phyloP scores from a whole-genome alignment of 2,888 invertebrate genomes.

The Leucophenga montana region DNA sequence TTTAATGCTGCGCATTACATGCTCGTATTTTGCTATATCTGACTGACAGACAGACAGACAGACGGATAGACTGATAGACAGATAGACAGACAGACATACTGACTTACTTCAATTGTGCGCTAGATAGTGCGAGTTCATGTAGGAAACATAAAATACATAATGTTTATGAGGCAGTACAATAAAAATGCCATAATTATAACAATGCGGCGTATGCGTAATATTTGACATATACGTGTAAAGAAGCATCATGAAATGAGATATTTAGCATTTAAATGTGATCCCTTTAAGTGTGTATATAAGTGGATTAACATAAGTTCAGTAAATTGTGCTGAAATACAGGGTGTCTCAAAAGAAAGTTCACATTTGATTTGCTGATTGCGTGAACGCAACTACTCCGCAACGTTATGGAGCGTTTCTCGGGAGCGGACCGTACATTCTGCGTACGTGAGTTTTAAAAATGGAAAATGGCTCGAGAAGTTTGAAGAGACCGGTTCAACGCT shows the following conservation, averaged over 20 bases:
- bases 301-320: background rate
- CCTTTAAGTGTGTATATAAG: background rate
- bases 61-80: slow-evolving; percentile 1
- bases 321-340: background rate
- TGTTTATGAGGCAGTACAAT: background rate
- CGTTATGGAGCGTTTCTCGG: too few relatives aligned
- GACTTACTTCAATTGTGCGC: background rate
- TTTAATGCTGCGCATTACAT: too few relatives aligned
- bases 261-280: background rate
- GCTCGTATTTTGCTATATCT: background rate
- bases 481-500: too few relatives aligned
- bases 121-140: background rate
- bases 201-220: slow-evolving; percentile 14
- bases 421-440: too few relatives aligned
- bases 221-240: background rate
- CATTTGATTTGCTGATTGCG: too few relatives aligned
- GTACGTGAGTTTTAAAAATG: too few relatives aligned
- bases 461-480: too few relatives aligned
- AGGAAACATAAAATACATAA: background rate
- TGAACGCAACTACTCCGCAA: too few relatives aligned
- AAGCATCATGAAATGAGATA: background rate
- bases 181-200: slow-evolving; percentile 12
- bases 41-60: slow-evolving; percentile 3
- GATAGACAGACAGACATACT: background rate
- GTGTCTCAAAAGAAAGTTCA: too few relatives aligned